phyloP scores from a whole-genome alignment of 1,140 invertebrate species.

The Drosophila obscura region DNA sequence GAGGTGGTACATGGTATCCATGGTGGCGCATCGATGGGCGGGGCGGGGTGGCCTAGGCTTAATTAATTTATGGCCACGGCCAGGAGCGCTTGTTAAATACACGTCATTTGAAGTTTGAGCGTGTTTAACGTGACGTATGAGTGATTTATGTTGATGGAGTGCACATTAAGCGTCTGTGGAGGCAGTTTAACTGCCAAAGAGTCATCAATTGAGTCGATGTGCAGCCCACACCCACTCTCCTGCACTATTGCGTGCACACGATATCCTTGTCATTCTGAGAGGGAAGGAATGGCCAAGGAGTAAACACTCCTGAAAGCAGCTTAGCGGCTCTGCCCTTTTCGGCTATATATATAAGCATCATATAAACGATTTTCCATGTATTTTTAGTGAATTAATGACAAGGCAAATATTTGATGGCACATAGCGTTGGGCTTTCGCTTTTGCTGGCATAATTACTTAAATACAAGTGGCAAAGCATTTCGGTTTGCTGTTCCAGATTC shows the following conservation, averaged over 20 bases:
- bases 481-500: slow-evolving; percentile 47
- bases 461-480: slow-evolving; percentile 74
- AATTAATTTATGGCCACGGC: slow-evolving; percentile 80
- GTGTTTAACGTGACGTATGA: slow-evolving; percentile 81
- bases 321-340: slow-evolving; percentile 19
- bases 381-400: slow-evolving; percentile 35
- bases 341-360: slow-evolving; percentile 27
- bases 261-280: slow-evolving; percentile 21
- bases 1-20: no score
- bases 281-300: no score
- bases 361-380: slow-evolving; percentile 6
- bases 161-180: slow-evolving; percentile 58
- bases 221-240: slow-evolving; percentile 3
- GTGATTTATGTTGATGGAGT: slow-evolving; percentile 79
- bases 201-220: slow-evolving; percentile 66
- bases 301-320: slow-evolving; percentile 4
- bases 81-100: slow-evolving; percentile 46
- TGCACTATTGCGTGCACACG: slow-evolving; percentile 20
- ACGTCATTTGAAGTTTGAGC: slow-evolving; percentile 74
- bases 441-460: slow-evolving; percentile 68
- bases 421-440: slow-evolving; percentile 23
- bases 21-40: slow-evolving; percentile 7
- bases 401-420: slow-evolving; percentile 34
- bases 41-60: slow-evolving; percentile 39
- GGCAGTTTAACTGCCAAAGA: slow-evolving; percentile 69